Evolutionary conservation across 2,113 vertebrate genomes (phyloP).

Genomic region (Eulemur rufifrons): DNA sequence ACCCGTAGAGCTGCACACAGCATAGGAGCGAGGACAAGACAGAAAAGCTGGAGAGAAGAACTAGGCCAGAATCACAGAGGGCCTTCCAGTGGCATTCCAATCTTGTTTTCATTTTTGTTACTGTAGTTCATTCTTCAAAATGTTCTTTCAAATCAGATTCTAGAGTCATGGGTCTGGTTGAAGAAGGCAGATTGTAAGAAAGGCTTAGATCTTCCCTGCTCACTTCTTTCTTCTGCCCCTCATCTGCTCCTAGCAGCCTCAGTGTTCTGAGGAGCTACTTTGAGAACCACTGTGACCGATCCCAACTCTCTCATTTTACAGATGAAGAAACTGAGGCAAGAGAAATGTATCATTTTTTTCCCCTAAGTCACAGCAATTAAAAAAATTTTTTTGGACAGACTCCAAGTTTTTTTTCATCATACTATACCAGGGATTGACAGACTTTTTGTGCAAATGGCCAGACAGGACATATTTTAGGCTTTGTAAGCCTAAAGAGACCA

Average conservation of each 20-base stretch:
- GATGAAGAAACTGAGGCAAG: background rate
- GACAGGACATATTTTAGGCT: background rate
- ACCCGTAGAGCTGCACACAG: background rate
- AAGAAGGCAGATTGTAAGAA: background rate
- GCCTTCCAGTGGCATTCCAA: background rate
- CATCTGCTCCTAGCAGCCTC: background rate
- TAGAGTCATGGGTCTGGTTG: background rate
- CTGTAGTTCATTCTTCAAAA: background rate
- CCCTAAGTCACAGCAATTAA: background rate
- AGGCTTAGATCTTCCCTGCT: background rate
- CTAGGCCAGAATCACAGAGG: background rate
- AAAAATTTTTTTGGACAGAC: background rate
- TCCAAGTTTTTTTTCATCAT: background rate
- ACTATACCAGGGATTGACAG: background rate
- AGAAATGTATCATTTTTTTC: background rate
- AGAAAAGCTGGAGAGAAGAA: background rate
- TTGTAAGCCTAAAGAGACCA: background rate
- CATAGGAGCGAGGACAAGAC: fast-evolving
- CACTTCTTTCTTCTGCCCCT: background rate
- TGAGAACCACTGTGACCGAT: background rate
- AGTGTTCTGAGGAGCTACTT: background rate
- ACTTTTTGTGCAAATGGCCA: background rate
- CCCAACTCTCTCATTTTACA: background rate
- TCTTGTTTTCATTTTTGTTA: background rate
- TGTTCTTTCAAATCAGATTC: background rate